Conservation (phyloP, 2,797 vertebrate species). For the Trichosurus vulpecula region DNA sequence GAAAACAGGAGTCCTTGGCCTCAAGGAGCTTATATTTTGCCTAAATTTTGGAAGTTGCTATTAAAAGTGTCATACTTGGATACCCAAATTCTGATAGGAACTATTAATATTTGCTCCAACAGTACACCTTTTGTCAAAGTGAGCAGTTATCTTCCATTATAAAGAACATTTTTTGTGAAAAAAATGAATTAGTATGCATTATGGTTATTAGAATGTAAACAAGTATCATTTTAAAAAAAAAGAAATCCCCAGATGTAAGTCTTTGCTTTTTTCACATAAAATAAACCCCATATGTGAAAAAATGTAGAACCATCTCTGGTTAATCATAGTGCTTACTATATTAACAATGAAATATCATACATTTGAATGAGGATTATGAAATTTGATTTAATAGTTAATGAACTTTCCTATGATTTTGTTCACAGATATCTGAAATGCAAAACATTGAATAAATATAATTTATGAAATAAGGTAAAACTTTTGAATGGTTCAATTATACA, state of each 20-base stretch:
- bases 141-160: background rate
- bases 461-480: slow-evolving; percentile 61
- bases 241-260: background rate
- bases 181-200: background rate
- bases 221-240: background rate
- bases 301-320: slow-evolving; percentile 16
- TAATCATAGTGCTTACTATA: slow-evolving; percentile 15
- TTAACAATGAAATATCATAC: slow-evolving; percentile 49
- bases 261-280: background rate
- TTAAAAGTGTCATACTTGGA: background rate
- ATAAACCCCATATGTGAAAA: slow-evolving; percentile 23
- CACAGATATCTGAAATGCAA: slow-evolving; percentile 54
- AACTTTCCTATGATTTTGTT: slow-evolving; percentile 50
- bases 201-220: slow-evolving; percentile 2
- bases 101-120: background rate
- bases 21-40: background rate
- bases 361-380: slow-evolving; percentile 38
- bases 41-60: background rate
- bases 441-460: slow-evolving; percentile 37
- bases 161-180: background rate
- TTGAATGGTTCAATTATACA: slow-evolving; percentile 52
- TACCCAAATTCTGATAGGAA: background rate
- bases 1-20: background rate
- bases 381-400: slow-evolving; percentile 20
- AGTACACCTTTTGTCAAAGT: background rate